Conservation (phyloP, 2,113 vertebrate species). For the Hypanus sabinus region DNA sequence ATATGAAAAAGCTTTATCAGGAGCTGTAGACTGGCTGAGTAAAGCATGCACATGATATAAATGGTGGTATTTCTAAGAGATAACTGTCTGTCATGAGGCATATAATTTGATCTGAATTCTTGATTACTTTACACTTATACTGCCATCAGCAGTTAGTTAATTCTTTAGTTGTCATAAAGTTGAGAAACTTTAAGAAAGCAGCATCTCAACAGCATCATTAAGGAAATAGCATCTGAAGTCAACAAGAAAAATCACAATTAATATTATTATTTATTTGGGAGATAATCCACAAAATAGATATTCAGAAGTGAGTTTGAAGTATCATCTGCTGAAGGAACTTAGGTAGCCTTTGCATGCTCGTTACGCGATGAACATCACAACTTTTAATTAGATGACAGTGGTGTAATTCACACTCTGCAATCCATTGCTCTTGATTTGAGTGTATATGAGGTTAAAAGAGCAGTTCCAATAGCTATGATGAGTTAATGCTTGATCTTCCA, state of each 20-base stretch:
- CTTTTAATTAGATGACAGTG: not conserved
- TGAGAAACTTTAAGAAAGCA: not conserved
- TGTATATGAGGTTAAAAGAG: not conserved
- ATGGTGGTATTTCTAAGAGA: too few species aligned
- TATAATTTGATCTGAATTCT: constrained; percentile 6
- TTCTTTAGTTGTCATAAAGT: not conserved
- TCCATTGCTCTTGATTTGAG: not conserved
- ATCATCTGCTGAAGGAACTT: not conserved
- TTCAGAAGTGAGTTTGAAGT: not conserved
- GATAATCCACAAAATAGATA: not conserved
- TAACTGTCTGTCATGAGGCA: not conserved
- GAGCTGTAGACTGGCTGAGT: not conserved
- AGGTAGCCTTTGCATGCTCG: not conserved
- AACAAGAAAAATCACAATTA: not conserved
- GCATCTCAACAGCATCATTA: not conserved
- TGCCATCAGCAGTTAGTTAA: not conserved
- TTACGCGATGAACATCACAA: not conserved
- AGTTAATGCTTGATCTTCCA: constrained; percentile 59
- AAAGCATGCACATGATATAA: not conserved
- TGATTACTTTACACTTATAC: not conserved
- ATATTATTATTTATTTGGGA: not conserved
- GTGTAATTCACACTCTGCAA: not conserved
- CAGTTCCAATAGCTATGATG: constrained; percentile 46
- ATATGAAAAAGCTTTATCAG: not conserved
- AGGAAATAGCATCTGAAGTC: not conserved